Percentiles rank a stretch among this genome's conserved stretches.
Evolutionary conservation across 1,140 invertebrate species (phyloP).

Genomic region (Drosophila kurseongensis): DNA sequence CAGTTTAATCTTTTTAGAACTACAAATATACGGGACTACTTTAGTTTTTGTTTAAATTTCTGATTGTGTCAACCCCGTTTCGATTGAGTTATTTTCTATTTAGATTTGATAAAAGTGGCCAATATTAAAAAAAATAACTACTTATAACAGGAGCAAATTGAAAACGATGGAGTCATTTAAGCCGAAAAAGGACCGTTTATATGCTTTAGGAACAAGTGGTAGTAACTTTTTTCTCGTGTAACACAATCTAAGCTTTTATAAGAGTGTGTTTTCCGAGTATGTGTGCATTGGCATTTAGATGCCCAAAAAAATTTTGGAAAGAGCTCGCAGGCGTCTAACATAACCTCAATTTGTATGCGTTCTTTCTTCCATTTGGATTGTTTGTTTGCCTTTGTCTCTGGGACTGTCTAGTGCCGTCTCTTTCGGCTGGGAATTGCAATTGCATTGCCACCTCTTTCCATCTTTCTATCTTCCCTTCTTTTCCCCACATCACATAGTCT

Average conservation of each 20-base stretch:
- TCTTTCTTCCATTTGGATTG: constrained; percentile 47
- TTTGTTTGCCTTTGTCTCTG: constrained; percentile 34
- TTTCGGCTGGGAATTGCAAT: constrained; percentile 34
- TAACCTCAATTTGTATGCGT: constrained; percentile 73
- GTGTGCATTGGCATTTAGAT: constrained; percentile 79
- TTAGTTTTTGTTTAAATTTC: too few species aligned
- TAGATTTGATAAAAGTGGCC: too few species aligned
- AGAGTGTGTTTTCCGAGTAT: constrained; percentile 30
- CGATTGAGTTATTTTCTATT: too few species aligned
- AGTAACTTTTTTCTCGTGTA: not conserved
- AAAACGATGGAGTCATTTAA: too few species aligned
- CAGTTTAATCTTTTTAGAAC: too few species aligned
- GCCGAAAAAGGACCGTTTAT: not conserved
- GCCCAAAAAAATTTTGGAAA: constrained; percentile 71
- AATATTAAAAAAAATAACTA: too few species aligned
- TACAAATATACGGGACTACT: too few species aligned
- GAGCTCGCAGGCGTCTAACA: constrained; percentile 50
- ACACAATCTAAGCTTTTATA: not conserved
- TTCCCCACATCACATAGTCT: not conserved
- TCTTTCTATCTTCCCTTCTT: not conserved
- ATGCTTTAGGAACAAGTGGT: not conserved
- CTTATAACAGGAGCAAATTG: too few species aligned
- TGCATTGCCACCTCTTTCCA: constrained; percentile 52
- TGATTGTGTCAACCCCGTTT: too few species aligned
- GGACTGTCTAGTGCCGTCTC: constrained; percentile 17